phyloP scores from a whole-genome alignment of 2,113 vertebrate genomes.

The Picathartes gymnocephalus region DNA sequence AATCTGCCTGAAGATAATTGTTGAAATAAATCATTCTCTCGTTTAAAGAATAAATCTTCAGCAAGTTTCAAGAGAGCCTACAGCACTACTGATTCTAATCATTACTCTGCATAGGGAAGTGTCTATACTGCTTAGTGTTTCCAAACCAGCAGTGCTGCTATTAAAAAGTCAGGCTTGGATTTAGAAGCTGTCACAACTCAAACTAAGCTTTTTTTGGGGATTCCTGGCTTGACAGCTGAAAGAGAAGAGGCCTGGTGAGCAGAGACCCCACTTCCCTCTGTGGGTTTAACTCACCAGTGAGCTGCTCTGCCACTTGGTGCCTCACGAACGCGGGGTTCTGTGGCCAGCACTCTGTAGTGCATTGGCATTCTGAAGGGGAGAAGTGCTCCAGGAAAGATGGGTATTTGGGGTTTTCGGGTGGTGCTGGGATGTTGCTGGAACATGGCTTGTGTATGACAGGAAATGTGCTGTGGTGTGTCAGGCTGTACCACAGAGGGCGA shows the following conservation, averaged over 20 bases:
- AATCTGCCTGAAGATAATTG: slow-evolving; percentile 51
- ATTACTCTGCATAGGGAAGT: neutral
- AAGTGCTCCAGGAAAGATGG: neutral
- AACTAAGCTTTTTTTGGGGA: neutral
- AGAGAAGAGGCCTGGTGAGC: neutral
- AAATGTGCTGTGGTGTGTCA: slow-evolving; percentile 45
- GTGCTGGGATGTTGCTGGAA: neutral
- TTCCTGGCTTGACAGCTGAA: neutral
- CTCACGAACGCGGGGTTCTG: neutral
- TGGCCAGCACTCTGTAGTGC: neutral
- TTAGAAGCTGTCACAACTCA: neutral
- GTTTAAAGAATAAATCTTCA: slow-evolving; percentile 43
- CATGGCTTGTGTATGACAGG: neutral
- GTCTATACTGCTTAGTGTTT: neutral
- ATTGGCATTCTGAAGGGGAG: neutral
- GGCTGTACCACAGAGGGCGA: neutral
- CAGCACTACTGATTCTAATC: slow-evolving; percentile 46
- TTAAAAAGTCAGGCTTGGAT: neutral
- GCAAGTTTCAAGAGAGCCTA: slow-evolving; percentile 27
- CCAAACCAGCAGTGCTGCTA: neutral
- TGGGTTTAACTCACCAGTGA: neutral
- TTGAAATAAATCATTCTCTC: slow-evolving; percentile 55
- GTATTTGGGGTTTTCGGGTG: neutral
- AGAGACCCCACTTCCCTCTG: neutral
- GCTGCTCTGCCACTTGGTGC: neutral